Evolutionary conservation across 2,113 vertebrate species (phyloP).

Genomic region (Otocyon megalotis): DNA sequence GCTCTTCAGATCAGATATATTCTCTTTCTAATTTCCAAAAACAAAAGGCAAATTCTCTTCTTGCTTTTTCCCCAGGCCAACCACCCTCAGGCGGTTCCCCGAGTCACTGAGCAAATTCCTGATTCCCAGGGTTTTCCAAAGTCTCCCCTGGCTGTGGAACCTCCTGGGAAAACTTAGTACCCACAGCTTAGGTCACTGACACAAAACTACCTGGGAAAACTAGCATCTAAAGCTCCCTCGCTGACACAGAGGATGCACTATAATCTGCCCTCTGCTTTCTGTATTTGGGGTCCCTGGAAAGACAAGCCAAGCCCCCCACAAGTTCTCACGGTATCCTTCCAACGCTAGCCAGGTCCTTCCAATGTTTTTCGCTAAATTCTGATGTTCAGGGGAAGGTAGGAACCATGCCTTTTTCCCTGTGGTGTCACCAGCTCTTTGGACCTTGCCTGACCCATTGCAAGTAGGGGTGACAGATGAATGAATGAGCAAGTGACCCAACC

Average conservation of each 20-base stretch:
- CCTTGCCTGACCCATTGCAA: background rate
- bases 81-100: background rate
- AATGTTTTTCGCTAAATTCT: background rate
- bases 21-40: background rate
- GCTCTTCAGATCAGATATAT: background rate
- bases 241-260: accelerated
- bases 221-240: too few species aligned
- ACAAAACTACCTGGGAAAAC: background rate
- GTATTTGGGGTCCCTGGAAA: background rate
- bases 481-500: background rate
- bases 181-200: background rate
- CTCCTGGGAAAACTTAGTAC: background rate
- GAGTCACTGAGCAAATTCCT: background rate
- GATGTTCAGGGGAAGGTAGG: background rate
- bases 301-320: background rate
- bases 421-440: background rate
- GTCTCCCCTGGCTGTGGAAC: background rate
- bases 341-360: background rate
- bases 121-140: background rate
- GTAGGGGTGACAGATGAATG: background rate
- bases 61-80: background rate
- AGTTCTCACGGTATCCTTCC: background rate
- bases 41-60: background rate
- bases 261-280: background rate
- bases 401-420: background rate